These are phyloP conservation scores for Zaprionus davidi DNA, from an alignment of 1,140 invertebrate genomes.

Conservation along the genomic window DNA sequence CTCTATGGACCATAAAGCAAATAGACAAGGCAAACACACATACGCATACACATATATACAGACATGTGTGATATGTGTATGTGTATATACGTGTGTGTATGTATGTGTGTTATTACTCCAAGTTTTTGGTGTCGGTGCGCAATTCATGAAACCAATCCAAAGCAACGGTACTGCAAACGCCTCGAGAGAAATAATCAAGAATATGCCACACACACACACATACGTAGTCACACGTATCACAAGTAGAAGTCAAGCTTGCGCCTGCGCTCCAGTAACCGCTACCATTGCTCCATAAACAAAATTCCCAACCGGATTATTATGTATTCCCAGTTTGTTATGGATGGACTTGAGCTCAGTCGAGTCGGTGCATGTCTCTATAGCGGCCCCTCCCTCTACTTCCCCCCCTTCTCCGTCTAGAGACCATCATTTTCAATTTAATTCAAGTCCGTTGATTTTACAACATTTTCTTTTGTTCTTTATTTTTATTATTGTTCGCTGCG, in stretches of 20 bases:
- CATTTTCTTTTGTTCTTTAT: not conserved
- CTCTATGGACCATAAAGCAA: constrained; percentile 71
- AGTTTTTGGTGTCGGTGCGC: constrained; percentile 66
- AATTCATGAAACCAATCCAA: constrained; percentile 34
- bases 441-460: constrained; percentile 6
- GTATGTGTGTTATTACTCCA: constrained; percentile 4
- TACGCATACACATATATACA: constrained; percentile 38
- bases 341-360: not conserved
- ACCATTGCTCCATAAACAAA: constrained; percentile 23
- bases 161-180: constrained; percentile 72
- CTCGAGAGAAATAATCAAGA: constrained; percentile 69
- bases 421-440: constrained; percentile 5
- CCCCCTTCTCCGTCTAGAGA: not conserved
- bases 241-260: not conserved
- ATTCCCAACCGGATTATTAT: constrained; percentile 12
- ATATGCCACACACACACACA: constrained; percentile 39
- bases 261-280: constrained; percentile 24
- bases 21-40: constrained; percentile 55
- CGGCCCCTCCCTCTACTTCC: not conserved
- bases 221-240: not conserved
- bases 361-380: not conserved
- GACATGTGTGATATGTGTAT: constrained; percentile 12
- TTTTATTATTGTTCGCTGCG: not conserved
- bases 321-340: constrained; percentile 5
- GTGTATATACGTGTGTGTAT: constrained; percentile 23